Conservation (phyloP, 2,797 vertebrate genomes). For the Silurus lanzhouensis region DNA sequence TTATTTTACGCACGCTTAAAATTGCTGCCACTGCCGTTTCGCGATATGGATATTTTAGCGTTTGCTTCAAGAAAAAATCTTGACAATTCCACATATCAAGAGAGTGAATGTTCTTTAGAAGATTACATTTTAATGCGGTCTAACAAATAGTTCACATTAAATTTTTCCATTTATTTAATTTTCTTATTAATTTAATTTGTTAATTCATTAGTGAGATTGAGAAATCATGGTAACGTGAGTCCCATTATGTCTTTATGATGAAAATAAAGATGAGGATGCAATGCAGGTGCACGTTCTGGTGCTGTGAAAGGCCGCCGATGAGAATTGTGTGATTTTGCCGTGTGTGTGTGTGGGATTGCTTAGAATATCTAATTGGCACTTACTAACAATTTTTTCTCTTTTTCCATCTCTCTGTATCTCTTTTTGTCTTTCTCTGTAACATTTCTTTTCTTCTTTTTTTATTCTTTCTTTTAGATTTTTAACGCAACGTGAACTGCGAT, state of each 20-base stretch:
- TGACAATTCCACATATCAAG: no score
- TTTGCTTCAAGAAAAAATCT: no score
- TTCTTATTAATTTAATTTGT: no score
- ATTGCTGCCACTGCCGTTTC: no score
- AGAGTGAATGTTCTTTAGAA: no score
- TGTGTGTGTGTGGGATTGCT: constrained; percentile 15
- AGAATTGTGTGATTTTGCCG: not conserved
- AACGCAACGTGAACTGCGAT: constrained; percentile 93
- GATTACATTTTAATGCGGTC: no score
- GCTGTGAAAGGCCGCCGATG: not conserved
- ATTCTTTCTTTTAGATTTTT: constrained; percentile 80
- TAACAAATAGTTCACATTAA: no score
- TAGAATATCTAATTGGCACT: no score
- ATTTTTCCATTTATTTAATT: no score
- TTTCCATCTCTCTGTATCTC: constrained; percentile 26
- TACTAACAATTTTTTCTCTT: not conserved
- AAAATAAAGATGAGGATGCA: not conserved
- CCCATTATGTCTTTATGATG: not conserved
- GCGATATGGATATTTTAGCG: no score
- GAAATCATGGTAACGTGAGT: not conserved
- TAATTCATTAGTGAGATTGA: no score
- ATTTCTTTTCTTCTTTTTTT: not conserved
- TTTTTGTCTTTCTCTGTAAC: constrained; percentile 11
- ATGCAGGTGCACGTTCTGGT: not conserved
- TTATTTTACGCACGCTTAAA: no score